Evolutionary conservation across 2,113 vertebrate genomes (phyloP).

Genomic region (Entomyzon cyanotis): DNA sequence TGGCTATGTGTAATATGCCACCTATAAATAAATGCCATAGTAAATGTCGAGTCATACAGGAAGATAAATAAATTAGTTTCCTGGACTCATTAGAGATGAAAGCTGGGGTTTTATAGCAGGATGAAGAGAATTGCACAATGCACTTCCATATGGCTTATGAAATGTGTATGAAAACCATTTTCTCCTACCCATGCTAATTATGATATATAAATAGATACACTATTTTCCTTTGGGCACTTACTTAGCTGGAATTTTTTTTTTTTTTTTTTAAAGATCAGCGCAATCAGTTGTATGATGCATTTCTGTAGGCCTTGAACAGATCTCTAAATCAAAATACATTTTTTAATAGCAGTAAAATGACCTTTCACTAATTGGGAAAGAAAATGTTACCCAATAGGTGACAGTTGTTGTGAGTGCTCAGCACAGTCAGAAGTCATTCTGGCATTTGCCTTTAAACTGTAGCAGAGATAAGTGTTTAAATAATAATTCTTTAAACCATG

Average conservation of each 20-base stretch:
- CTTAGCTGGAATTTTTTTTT: not conserved
- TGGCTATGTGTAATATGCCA: not conserved
- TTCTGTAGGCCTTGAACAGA: not conserved
- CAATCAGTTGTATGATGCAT: not conserved
- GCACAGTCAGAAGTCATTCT: not conserved
- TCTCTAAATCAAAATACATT: not conserved
- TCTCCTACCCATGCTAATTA: slow-evolving; percentile 17
- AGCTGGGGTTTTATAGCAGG: not conserved
- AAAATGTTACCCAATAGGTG: slow-evolving; percentile 14
- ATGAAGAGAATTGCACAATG: not conserved
- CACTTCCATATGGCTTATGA: slow-evolving; percentile 23
- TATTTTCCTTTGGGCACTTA: not conserved
- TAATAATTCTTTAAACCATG: not conserved
- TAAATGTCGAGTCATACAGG: not conserved
- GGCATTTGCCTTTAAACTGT: not conserved
- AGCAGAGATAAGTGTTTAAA: not conserved
- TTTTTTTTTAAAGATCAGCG: not conserved
- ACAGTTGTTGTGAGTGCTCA: not conserved
- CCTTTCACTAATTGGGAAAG: slow-evolving; percentile 41
- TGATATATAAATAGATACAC: not conserved
- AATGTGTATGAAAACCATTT: slow-evolving; percentile 30
- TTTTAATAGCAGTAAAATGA: not conserved
- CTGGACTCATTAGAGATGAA: slow-evolving; percentile 19
- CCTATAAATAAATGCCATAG: slow-evolving; percentile 1
- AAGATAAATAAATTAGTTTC: slow-evolving; percentile 33